Evolutionary conservation across 2,113 vertebrate genomes (phyloP).

Genomic region (Alosa alosa): DNA sequence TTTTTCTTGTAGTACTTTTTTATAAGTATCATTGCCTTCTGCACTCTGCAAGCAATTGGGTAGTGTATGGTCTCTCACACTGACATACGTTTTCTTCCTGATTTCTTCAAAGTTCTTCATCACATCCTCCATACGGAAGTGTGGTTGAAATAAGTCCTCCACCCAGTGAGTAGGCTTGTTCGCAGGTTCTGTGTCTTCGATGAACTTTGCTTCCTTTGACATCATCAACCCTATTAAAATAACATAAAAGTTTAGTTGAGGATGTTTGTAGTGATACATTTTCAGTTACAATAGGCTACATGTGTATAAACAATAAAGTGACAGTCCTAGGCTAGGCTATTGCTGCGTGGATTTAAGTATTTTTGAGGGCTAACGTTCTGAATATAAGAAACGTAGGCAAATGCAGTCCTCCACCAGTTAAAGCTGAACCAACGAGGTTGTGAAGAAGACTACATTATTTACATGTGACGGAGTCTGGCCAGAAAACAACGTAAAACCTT

Average conservation of each 20-base stretch:
- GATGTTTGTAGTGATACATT: too few relatives aligned
- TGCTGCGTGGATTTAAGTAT: too few relatives aligned
- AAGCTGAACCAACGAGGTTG: too few relatives aligned
- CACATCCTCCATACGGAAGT: slow-evolving; percentile 52
- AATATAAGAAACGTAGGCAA: too few relatives aligned
- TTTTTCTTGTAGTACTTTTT: slow-evolving; percentile 42
- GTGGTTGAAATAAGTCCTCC: slow-evolving; percentile 54
- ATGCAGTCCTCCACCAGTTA: too few relatives aligned
- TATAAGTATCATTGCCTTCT: slow-evolving; percentile 47
- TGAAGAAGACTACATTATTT: too few relatives aligned
- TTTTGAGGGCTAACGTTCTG: too few relatives aligned
- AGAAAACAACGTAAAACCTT: too few relatives aligned
- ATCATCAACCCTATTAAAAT: neutral
- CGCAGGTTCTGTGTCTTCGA: neutral
- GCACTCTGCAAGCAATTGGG: slow-evolving; percentile 29
- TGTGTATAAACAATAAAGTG: too few relatives aligned
- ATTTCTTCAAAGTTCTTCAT: slow-evolving; percentile 33
- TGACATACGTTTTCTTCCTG: slow-evolving; percentile 13
- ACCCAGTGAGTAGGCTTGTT: slow-evolving; percentile 50
- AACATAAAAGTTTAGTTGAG: neutral
- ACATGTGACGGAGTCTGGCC: too few relatives aligned
- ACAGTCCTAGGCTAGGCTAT: too few relatives aligned
- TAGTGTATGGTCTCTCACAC: slow-evolving; percentile 28
- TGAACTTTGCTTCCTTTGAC: neutral
- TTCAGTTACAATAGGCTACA: too few relatives aligned